Evolutionary conservation across 2,113 vertebrate species (phyloP).

Genomic region (Scomber japonicus): DNA sequence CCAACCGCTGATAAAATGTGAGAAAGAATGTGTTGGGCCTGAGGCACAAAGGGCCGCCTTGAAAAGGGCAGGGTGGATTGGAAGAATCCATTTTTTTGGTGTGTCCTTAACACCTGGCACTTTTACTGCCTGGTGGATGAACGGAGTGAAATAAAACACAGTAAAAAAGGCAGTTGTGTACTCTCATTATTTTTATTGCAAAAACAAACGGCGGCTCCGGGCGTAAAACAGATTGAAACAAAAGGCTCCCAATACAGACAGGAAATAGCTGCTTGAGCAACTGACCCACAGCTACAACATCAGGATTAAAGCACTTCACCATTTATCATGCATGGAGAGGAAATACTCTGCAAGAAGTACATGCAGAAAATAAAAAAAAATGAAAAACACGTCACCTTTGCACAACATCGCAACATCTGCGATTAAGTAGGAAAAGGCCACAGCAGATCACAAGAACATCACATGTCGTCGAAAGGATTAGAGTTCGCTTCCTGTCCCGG

Average conservation of each 20-base stretch:
- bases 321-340: constrained; percentile 75
- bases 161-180: constrained; percentile 18
- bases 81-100: constrained; percentile 44
- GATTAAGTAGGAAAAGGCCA: constrained; percentile 75
- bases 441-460: constrained; percentile 77
- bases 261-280: constrained; percentile 68
- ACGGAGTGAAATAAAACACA: constrained; percentile 59
- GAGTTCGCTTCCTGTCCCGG: constrained; percentile 55
- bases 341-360: constrained; percentile 53
- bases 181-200: constrained; percentile 74
- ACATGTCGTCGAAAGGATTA: constrained; percentile 53
- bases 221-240: constrained; percentile 50
- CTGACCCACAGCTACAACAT: constrained; percentile 73
- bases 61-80: constrained; percentile 53
- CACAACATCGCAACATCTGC: constrained; percentile 67
- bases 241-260: constrained; percentile 64
- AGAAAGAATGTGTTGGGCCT: constrained; percentile 50
- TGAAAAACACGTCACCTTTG: constrained; percentile 48
- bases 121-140: not conserved
- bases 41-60: constrained; percentile 20
- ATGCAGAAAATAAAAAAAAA: constrained; percentile 53
- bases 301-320: constrained; percentile 71
- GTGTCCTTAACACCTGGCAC: constrained; percentile 46
- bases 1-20: constrained; percentile 72
- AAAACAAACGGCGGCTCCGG: constrained; percentile 61